Percentiles rank a stretch among this genome's conserved stretches.
Evolutionary conservation across 2,113 vertebrate species (phyloP).

Genomic region (Eolophus roseicapilla): DNA sequence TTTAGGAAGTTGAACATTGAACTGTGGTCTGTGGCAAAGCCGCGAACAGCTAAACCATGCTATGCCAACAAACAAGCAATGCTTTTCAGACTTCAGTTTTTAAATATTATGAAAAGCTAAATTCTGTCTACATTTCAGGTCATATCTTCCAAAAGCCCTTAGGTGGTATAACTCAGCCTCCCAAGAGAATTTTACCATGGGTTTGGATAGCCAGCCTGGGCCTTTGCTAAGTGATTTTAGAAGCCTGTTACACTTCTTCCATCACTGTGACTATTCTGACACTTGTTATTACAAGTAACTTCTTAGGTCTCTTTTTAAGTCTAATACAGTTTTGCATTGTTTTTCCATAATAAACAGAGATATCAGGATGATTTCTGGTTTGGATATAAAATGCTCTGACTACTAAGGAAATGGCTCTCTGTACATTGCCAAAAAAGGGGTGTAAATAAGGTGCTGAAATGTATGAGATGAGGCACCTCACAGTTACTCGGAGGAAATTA

Average conservation of each 20-base stretch:
- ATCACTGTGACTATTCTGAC: background rate
- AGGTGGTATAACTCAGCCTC: background rate
- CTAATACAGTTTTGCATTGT: background rate
- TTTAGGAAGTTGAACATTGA: background rate
- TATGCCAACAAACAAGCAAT: background rate
- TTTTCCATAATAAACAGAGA: background rate
- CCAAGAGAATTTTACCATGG: background rate
- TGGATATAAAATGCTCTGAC: background rate
- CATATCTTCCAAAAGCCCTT: background rate
- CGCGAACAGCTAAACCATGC: background rate
- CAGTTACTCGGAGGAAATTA: background rate
- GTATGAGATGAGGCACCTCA: background rate
- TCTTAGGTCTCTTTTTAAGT: background rate
- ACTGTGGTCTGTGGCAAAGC: background rate
- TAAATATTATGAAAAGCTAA: background rate
- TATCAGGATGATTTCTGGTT: background rate
- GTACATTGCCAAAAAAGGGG: background rate
- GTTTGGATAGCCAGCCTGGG: background rate
- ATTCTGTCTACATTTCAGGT: background rate
- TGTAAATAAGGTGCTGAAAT: background rate
- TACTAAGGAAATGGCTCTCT: constrained; percentile 7
- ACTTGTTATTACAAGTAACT: background rate
- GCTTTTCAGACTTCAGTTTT: background rate
- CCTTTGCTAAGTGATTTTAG: background rate
- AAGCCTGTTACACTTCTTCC: background rate